phyloP scores from a whole-genome alignment of 2,113 vertebrate species.

The Procavia capensis region DNA sequence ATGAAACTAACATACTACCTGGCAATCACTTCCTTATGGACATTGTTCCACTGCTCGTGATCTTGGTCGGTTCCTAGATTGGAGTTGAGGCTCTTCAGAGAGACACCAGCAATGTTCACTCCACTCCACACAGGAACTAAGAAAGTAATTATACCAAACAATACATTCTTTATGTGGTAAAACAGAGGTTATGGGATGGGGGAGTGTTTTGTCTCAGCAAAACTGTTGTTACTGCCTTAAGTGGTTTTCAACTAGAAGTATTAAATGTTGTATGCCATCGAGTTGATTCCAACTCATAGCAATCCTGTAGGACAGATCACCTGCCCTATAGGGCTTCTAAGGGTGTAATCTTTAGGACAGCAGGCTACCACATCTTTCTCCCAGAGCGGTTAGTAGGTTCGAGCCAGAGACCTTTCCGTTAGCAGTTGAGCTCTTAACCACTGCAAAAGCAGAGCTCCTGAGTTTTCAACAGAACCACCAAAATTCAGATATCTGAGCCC shows the following conservation, averaged over 20 bases:
- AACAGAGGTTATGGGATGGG: background rate
- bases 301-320: background rate
- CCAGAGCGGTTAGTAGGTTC: background rate
- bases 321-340: background rate
- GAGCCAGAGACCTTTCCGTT: background rate
- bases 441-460: background rate
- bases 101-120: constrained; percentile 55
- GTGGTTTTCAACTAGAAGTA: constrained; percentile 9
- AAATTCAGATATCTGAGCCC: background rate
- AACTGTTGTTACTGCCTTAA: background rate
- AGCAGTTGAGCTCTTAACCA: background rate
- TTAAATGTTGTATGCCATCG: background rate
- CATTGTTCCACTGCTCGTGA: background rate
- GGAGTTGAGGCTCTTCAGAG: constrained; percentile 30
- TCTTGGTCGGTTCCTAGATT: constrained; percentile 24
- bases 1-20: constrained; percentile 80
- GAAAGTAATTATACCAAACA: constrained; percentile 34
- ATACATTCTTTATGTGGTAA: background rate
- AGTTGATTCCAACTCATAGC: background rate
- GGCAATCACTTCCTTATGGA: constrained; percentile 35
- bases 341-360: background rate
- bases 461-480: background rate
- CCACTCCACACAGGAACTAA: constrained; percentile 55
- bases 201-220: background rate
- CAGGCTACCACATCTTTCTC: background rate